Conservation (phyloP, 2,888 invertebrate species). For the Eupithecia vulgata region DNA sequence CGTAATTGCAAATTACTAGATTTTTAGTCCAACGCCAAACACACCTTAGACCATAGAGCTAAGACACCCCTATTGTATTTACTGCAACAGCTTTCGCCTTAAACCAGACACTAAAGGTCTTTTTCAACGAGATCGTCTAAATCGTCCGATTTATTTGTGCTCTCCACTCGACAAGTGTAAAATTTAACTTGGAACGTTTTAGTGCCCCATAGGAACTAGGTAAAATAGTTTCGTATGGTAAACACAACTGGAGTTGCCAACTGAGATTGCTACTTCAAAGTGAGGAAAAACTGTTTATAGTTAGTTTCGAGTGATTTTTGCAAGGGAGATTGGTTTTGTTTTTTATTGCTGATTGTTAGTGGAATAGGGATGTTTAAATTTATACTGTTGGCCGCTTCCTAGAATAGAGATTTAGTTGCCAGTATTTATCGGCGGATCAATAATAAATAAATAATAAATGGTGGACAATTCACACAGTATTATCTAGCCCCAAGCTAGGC, state of each 20-base stretch:
- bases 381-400: not conserved
- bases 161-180: conserved; percentile 60
- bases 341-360: conserved; percentile 25
- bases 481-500: no score
- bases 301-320: conserved; percentile 31
- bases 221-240: conserved; percentile 56
- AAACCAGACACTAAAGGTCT: conserved; percentile 41
- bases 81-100: conserved; percentile 22
- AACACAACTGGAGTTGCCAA: conserved; percentile 46
- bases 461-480: no score
- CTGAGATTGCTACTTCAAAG: conserved; percentile 41
- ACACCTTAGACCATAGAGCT: not conserved
- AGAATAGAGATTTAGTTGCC: not conserved
- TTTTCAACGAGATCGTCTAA: conserved; percentile 54
- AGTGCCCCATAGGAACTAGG: conserved; percentile 61
- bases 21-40: not conserved
- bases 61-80: conserved; percentile 10
- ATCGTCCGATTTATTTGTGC: conserved; percentile 69
- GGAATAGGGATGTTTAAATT: not conserved
- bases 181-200: conserved; percentile 65
- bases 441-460: no score
- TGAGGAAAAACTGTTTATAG: conserved; percentile 36
- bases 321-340: conserved; percentile 31
- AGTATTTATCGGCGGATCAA: not conserved
- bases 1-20: not conserved